Evolutionary conservation across 2,113 vertebrate species (phyloP).

Genomic region (Polyodon spathula): DNA sequence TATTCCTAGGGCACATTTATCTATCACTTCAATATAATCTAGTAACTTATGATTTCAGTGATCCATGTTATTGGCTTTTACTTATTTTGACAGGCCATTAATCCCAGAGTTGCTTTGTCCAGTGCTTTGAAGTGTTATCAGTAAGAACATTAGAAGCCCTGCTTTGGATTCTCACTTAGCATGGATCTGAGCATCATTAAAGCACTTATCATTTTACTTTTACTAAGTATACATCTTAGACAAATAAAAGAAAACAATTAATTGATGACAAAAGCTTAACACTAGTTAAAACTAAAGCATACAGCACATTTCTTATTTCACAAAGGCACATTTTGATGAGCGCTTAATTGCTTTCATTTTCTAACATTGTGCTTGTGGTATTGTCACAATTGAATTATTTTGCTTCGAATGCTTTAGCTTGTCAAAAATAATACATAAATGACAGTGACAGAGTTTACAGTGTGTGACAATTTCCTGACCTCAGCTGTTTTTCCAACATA

Average conservation of each 20-base stretch:
- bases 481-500: too few species aligned
- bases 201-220: slow-evolving; percentile 31
- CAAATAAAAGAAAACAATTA: slow-evolving; percentile 24
- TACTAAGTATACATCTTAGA: slow-evolving; percentile 17
- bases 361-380: too few species aligned
- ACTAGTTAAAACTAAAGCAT: too few species aligned
- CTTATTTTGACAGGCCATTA: slow-evolving; percentile 53
- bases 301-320: too few species aligned
- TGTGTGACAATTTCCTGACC: too few species aligned
- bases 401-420: too few species aligned
- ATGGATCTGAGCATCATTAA: slow-evolving; percentile 40
- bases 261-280: slow-evolving; percentile 24
- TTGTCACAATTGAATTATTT: too few species aligned
- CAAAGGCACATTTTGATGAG: too few species aligned
- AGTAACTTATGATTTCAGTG: slow-evolving; percentile 51
- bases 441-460: too few species aligned
- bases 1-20: slow-evolving; percentile 46
- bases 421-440: too few species aligned
- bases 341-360: too few species aligned
- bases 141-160: slow-evolving; percentile 32
- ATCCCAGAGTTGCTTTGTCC: slow-evolving; percentile 38
- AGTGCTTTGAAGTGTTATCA: slow-evolving; percentile 25
- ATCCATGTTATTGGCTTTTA: slow-evolving; percentile 59
- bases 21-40: slow-evolving; percentile 36
- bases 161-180: slow-evolving; percentile 29